Base-by-base conservation (phyloP, 2,113 vertebrate species). In the Pavo muticus region DNA sequence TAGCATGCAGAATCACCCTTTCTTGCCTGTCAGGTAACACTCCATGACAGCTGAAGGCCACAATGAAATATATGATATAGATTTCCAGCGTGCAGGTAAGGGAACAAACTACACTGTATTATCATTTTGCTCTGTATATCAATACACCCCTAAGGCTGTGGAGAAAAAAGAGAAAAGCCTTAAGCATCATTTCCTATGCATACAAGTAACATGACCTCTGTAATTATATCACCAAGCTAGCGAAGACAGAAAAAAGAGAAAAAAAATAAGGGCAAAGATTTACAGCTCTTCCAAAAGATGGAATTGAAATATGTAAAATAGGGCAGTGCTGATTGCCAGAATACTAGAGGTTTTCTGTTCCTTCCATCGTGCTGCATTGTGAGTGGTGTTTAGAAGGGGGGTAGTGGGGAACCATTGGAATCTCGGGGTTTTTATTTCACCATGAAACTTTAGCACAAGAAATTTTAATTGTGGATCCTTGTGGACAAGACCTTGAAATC, bases 381-480 rank as follows among this genome's bases (percentile, higher is more conserved):
- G 86, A 95, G 69, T 0, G 3, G 74, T 7, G 91, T 42, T 86
- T 35, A 44, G 90, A 56, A 23, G 17, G 12, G 40, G 37, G 37
- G 32, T 10, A 60, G 71, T 0, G 12, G 93, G 68, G 59, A 88
- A 91, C 88, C 56, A 0, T 52, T 92, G 95, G 94, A 94, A 97
- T 96, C 94, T 94, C 89, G 65, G 95, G 89, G 88, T 25, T 96
- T 97, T 97, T 52, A 94, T 97, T 97, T 96, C 96, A 96, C 93
- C 84, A 8, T 95, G 97, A 97, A 97, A 97, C 95, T 94, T 93
- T 95, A 97, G 97, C 87, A 94, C 78, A 11, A 97, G 96, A 95
- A 95, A 97, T 97, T 97, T 97, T 97, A 97, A 97, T 97, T 97
- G 96, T 95, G 96, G 93, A 97, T 96, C 95, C 93, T 97, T 95